These are phyloP conservation scores for Cheiracanthium punctorium DNA, from an alignment of 2,888 invertebrate genomes.

Conservation along the genomic window DNA sequence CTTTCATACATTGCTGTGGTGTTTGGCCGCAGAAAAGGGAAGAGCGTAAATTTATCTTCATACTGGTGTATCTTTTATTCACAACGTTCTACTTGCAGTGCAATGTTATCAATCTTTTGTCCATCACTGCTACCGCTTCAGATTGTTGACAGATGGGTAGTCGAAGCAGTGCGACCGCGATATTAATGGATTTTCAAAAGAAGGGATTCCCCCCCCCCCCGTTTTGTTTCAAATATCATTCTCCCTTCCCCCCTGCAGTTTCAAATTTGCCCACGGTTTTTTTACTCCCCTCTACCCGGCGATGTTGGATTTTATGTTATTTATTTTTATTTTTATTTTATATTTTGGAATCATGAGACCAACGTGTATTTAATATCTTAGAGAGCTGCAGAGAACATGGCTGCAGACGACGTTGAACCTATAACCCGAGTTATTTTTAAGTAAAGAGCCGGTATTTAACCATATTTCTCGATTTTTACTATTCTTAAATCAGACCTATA, in stretches of 20 bases:
- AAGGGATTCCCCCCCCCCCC: constrained; percentile 21
- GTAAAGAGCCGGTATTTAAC: too few relatives aligned
- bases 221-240: not conserved
- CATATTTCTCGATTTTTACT: too few relatives aligned
- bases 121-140: constrained; percentile 38
- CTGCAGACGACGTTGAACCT: too few relatives aligned
- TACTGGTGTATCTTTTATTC: constrained; percentile 1
- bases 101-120: constrained; percentile 49
- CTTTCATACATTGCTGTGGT: too few relatives aligned
- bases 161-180: constrained; percentile 40
- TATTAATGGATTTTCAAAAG: constrained; percentile 68
- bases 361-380: too few relatives aligned
- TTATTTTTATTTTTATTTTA: not conserved
- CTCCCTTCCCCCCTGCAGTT: constrained; percentile 27
- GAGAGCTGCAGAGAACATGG: too few relatives aligned
- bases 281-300: not conserved
- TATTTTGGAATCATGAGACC: too few relatives aligned
- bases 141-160: constrained; percentile 68
- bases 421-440: too few relatives aligned
- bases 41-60: not conserved
- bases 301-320: not conserved
- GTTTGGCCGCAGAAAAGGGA: too few relatives aligned
- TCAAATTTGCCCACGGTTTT: not conserved
- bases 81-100: not conserved
- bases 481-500: too few relatives aligned